Percentiles rank a stretch among this genome's conserved stretches.
These are phyloP conservation scores for Papilio machaon DNA, from an alignment of 1,140 invertebrate species.

Conservation along the genomic window DNA sequence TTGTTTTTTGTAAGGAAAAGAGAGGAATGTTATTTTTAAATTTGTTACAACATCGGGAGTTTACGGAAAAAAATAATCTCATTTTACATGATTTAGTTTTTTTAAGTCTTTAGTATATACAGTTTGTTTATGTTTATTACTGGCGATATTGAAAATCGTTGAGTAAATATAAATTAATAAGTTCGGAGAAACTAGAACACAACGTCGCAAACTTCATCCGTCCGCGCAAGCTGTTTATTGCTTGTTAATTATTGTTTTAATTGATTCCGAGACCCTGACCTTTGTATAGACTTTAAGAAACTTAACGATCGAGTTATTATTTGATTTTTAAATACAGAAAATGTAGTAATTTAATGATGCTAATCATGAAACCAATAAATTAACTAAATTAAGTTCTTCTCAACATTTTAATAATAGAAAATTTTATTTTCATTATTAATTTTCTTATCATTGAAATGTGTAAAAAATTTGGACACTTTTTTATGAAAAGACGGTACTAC, in stretches of 20 bases:
- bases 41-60: too few relatives aligned
- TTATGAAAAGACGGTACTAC: not conserved
- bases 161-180: not conserved
- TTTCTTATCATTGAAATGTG: too few relatives aligned
- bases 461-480: not conserved
- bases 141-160: conserved; percentile 12
- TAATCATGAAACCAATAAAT: too few relatives aligned
- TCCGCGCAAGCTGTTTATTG: not conserved
- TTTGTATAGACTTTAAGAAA: not conserved
- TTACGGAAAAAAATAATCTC: too few relatives aligned
- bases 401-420: too few relatives aligned
- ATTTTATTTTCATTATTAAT: too few relatives aligned
- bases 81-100: too few relatives aligned
- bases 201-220: not conserved
- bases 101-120: too few relatives aligned
- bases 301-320: not conserved
- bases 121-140: not conserved
- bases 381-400: too few relatives aligned
- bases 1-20: too few relatives aligned
- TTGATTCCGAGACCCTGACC: not conserved
- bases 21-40: too few relatives aligned
- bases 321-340: not conserved
- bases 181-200: not conserved
- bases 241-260: conserved; percentile 9
- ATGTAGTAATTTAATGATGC: too few relatives aligned